Percentiles rank a stretch among this genome's conserved stretches.
These are phyloP conservation scores for Trichechus manatus DNA, from an alignment of 2,113 vertebrate genomes.

Conservation along the genomic window DNA sequence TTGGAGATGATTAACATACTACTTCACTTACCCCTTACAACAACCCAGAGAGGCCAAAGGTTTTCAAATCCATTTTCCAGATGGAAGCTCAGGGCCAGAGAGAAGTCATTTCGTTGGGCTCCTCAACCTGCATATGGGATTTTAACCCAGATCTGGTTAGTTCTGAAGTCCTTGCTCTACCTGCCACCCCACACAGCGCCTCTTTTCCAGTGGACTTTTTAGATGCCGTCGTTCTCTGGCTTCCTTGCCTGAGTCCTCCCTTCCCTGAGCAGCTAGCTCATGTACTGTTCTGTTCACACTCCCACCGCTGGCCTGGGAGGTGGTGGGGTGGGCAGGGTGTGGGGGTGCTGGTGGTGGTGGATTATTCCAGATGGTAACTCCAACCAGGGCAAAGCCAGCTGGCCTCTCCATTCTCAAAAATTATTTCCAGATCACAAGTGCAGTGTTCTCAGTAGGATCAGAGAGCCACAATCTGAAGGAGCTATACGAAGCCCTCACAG, in stretches of 20 bases:
- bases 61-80: conserved; percentile 12
- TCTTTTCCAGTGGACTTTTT: neutral
- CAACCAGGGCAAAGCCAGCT: neutral
- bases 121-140: neutral
- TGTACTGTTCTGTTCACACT: neutral
- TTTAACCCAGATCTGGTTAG: neutral
- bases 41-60: neutral
- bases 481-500: neutral
- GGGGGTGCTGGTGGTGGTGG: neutral
- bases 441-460: neutral
- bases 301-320: neutral
- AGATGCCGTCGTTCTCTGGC: neutral
- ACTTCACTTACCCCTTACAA: neutral
- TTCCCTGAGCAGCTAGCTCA: neutral
- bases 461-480: neutral
- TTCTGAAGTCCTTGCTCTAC: neutral
- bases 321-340: neutral
- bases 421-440: neutral
- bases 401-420: neutral
- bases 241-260: neutral
- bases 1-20: neutral
- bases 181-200: neutral
- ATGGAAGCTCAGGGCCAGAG: neutral
- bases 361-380: neutral
- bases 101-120: neutral